Evolutionary conservation across 1,140 invertebrate genomes (phyloP), one percentile per base, ranked within the genome.

Genomic region (Dendrolimus kikuchii): DNA sequence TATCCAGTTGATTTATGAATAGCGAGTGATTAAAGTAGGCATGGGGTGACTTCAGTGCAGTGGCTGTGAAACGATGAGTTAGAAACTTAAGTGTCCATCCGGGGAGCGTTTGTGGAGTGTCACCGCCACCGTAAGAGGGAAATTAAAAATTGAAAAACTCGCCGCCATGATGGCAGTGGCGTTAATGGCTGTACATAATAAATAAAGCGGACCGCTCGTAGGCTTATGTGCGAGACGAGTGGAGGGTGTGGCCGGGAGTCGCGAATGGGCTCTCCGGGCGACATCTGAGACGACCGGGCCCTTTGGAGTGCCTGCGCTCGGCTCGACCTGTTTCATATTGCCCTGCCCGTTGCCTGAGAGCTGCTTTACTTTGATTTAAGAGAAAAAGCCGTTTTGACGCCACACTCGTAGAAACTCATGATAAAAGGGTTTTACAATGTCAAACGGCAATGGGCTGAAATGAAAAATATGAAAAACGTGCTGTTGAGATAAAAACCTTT

Each of bases 111-210:
- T 66, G 64, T 67, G 56, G 64, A 81, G 72, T 76, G 71, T 72
- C 59, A 61, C 59, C 56, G 60, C 49, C 60, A 57, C 55, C 62
- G 70, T 70, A 72, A 81, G 71, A 77, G 64, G 73, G 78, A 79
- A 81, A 86, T 82, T 81, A 82, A 84, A 84, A 83, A 86, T 79
- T 80, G 73, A 77, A 81, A 81, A 83, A 79, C 66, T 75, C 73
- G 74, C 70, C 80, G 78, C 78, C 79, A 86, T 86, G 73, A 78
- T 78, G 79, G 72, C 68, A 61, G 71, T 78, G 76, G 76, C 77
- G 79, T 80, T 84, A 84, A 86, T 84, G 78, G 76, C 72, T 76
- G 83, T 84, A 84, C 79, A 86, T 86, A 84, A 84, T 86, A 83
- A 81, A 83, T 86, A 86, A 86, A 82, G 77, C 78, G 78, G 69